phyloP scores from a whole-genome alignment of 2,797 vertebrate species.

The Melopsittacus undulatus region DNA sequence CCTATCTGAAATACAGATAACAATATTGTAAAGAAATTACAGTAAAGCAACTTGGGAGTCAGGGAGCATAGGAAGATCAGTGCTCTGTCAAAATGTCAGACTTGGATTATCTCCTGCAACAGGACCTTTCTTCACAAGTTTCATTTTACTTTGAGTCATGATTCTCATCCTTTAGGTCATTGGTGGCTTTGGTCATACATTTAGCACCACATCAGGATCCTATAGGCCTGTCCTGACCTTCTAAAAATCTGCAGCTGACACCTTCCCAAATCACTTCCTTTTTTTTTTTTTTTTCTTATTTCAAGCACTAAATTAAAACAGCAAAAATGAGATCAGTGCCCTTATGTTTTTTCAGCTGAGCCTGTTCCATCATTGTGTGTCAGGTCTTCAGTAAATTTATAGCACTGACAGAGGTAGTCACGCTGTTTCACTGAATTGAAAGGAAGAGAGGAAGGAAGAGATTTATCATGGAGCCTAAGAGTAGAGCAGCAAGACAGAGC shows the following conservation, averaged over 20 bases:
- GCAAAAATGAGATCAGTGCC: constrained; percentile 14
- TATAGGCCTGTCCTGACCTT: not conserved
- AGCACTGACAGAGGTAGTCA: constrained; percentile 14
- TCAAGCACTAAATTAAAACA: constrained; percentile 7
- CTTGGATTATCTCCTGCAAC: not conserved
- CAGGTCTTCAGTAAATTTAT: constrained; percentile 34
- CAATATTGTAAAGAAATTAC: not conserved
- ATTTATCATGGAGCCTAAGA: constrained; percentile 26
- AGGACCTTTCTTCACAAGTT: not conserved
- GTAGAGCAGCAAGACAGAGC: constrained; percentile 17
- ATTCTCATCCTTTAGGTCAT: not conserved
- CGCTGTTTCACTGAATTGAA: not conserved
- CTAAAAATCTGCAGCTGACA: not conserved
- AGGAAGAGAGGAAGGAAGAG: not conserved
- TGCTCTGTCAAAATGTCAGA: not conserved
- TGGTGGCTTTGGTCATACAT: fast-evolving
- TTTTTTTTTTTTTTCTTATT: not conserved
- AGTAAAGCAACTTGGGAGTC: not conserved
- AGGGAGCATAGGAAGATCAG: not conserved
- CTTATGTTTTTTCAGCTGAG: not conserved
- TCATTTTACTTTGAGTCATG: not conserved
- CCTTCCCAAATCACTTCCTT: not conserved
- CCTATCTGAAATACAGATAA: not conserved
- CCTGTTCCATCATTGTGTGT: not conserved
- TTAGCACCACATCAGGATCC: not conserved